Base-by-base conservation (phyloP, 2,888 invertebrate species). In the Drosophila quasianomalipes region DNA sequence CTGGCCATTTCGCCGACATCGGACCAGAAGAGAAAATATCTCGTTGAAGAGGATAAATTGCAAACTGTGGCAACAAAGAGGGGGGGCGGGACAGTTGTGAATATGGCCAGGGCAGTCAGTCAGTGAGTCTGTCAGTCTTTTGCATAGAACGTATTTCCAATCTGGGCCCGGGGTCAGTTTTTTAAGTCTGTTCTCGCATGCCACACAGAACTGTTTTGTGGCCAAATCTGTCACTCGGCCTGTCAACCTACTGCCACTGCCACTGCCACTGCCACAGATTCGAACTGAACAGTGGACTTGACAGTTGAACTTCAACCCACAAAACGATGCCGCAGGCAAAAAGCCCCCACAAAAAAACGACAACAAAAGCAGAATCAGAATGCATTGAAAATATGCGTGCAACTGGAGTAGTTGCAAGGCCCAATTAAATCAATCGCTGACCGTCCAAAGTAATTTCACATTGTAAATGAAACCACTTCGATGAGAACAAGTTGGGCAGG, bases 141-240 rank as follows among this genome's bases (percentile, higher is more conserved):
- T 52, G 37, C 26, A 28, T 47, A 53, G 47, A 53, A 70, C 16
- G 60, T 52, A 65, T 52, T 30, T 47, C 26, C 57, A 61, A 72
- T 65, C 28, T 66, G 16, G 57, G 71, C 57, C 67, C 61, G 65
- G 68, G 79, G 65, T 73, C 74, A 82, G 71, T 65, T 76, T 81
- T 9, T 75, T 81, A 74, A 74, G 76, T 74, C 66, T 73, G 73
- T 75, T 74, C 75, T 75, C 37, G 69, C 69, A 74, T 85, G 86
- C 67, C 73, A 70, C 77, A 87, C 77, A 26, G 76, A 77, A 87
- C 73, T 80, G 84, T 84, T 84, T 79, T 87, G 82, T 85, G 79
- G 85, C 68, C 85, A 79, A 87, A 84, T 79, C 84, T 83, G 87
- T 84, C 84, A 85, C 86, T 85, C 81, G 74, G 64, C 67, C 86